Conservation (phyloP, 2,113 vertebrate genomes). For the Anthoscopus minutus region DNA sequence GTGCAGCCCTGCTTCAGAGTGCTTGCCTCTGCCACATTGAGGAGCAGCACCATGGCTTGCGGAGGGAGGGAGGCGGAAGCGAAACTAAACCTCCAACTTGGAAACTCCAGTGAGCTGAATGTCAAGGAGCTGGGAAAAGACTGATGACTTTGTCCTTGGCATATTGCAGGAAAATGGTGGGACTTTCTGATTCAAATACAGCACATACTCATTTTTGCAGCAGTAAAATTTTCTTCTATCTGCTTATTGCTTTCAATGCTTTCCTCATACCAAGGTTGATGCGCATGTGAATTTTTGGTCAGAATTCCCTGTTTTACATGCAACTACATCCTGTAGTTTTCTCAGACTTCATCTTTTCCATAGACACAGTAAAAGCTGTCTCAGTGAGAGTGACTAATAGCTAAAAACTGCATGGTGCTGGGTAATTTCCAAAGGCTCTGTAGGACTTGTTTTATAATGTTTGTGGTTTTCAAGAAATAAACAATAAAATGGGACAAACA, state of each 20-base stretch:
- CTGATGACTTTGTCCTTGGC: conserved; percentile 1
- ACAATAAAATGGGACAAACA: conserved; percentile 66
- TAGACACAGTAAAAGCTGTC: conserved; percentile 13
- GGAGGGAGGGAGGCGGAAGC: not conserved
- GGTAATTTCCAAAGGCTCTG: conserved; percentile 62
- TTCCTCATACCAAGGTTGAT: not conserved
- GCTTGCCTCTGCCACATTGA: not conserved
- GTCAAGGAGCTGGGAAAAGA: conserved; percentile 23
- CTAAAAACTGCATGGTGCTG: conserved; percentile 55
- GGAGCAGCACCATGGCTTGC: not conserved
- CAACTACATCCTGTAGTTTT: not conserved
- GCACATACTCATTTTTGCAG: accelerated
- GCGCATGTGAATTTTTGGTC: not conserved
- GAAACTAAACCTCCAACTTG: conserved; percentile 15
- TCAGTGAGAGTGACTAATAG: conserved; percentile 61
- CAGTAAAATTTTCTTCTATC: not conserved
- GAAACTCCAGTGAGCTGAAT: conserved; percentile 11
- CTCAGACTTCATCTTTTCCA: conserved; percentile 52
- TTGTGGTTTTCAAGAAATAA: conserved; percentile 66
- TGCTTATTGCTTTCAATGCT: not conserved
- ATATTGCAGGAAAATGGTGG: not conserved
- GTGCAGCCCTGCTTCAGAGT: accelerated
- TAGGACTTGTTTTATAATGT: conserved; percentile 62
- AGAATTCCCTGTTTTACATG: not conserved
- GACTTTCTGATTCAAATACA: not conserved